These are phyloP conservation scores for Gulo gulo DNA, from an alignment of 2,113 vertebrate species.

Conservation along the genomic window DNA sequence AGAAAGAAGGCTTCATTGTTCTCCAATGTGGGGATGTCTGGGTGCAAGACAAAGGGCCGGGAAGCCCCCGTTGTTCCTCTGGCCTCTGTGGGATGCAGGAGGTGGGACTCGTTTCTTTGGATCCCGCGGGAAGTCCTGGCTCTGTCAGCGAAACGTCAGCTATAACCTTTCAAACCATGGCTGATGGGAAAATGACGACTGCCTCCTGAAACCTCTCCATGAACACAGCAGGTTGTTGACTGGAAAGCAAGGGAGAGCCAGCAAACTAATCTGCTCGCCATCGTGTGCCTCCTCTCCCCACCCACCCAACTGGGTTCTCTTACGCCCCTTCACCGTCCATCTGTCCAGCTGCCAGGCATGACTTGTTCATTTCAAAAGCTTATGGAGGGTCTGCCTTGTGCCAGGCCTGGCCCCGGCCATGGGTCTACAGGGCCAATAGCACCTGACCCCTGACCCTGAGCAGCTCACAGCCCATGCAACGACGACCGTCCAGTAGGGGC, in stretches of 20 bases:
- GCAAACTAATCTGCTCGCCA: background rate
- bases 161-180: background rate
- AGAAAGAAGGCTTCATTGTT: slow-evolving; percentile 47
- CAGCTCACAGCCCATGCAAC: background rate
- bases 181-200: background rate
- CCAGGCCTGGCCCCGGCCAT: background rate
- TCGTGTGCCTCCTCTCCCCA: background rate
- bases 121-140: slow-evolving; percentile 17
- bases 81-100: slow-evolving; percentile 20
- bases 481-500: accelerated
- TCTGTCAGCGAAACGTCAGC: background rate
- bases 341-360: background rate
- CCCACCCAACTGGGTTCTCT: background rate
- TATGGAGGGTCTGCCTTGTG: background rate
- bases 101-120: slow-evolving; percentile 14
- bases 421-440: background rate
- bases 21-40: background rate
- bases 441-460: background rate
- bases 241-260: background rate
- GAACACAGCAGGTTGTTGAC: background rate
- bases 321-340: background rate
- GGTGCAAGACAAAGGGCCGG: background rate
- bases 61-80: slow-evolving; percentile 34
- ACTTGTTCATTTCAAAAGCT: background rate
- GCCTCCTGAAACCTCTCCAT: background rate